Conservation (phyloP, 1,140 invertebrate species). For the Acromyrmex charruanus region DNA sequence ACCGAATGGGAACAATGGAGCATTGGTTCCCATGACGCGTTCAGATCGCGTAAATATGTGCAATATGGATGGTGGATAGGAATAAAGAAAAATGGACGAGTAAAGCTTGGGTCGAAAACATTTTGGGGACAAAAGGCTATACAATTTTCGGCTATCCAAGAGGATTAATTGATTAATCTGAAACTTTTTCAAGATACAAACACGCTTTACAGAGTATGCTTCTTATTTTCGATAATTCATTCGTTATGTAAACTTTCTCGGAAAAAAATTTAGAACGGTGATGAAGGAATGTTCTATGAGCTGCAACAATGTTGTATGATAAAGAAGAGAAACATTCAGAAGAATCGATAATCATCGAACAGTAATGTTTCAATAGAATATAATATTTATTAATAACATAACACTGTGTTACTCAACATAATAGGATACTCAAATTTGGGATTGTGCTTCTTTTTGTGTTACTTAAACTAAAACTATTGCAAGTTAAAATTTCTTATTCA, state of each 20-base stretch:
- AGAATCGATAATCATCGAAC: not conserved
- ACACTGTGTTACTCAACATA: constrained; percentile 81
- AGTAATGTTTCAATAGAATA: constrained; percentile 78
- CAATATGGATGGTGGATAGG: constrained; percentile 89
- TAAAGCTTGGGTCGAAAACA: constrained; percentile 88
- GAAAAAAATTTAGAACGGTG: not conserved
- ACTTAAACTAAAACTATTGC: constrained; percentile 77
- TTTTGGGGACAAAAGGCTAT: constrained; percentile 89
- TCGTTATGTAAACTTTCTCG: not conserved
- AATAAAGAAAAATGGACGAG: constrained; percentile 89
- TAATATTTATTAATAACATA: constrained; percentile 81
- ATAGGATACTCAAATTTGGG: constrained; percentile 76
- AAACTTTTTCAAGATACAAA: not conserved
- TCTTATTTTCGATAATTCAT: constrained; percentile 1
- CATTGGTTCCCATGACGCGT: constrained; percentile 88
- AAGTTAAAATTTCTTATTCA: constrained; percentile 73
- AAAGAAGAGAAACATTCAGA: not conserved
- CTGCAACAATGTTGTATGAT: not conserved
- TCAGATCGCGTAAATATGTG: constrained; percentile 88
- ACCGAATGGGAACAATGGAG: constrained; percentile 89
- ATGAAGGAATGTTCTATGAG: constrained; percentile 17
- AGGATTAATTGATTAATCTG: constrained; percentile 60
- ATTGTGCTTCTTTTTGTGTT: constrained; percentile 84
- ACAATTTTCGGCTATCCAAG: constrained; percentile 85
- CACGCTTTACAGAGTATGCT: not conserved